Evolutionary conservation across 2,797 vertebrate species (phyloP), one percentile per base, ranked within the genome.

Genomic region (Yasuhikotakia modesta): DNA sequence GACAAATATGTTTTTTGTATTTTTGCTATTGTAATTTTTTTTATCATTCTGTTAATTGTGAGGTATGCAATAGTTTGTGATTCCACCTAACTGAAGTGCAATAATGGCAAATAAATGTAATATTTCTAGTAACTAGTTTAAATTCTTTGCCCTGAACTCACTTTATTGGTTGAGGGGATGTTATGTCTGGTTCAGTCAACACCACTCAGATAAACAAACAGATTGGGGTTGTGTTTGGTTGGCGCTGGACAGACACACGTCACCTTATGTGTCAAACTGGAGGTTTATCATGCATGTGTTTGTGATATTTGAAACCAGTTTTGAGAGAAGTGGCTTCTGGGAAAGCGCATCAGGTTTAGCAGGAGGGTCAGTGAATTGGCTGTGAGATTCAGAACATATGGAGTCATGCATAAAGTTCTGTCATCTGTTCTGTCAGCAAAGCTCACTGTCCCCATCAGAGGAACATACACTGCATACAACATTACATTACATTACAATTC

Each of bases 351-450:
- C 39, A 63, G 32, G 53, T 66, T 72, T 53, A 79, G 46, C 35
- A 17, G 11, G 4, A 66, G 45, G 21, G 43, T 7, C 67, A 67
- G 68, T 39, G 19, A 71, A 11, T 60, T 70, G 52, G 46, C 63
- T 32, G 27, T 10, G 57, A 27, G 68, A 60, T 50, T 52, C 67
- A 80, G 57, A 70, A 46, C 22, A 55, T 70, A 65, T 7, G 63
- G 64, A 77, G 35, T 55, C 46, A 76, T 12, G 19, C 35, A 16
- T 65, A 14, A 57, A 53, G 46, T 70, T 52, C 57, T 14, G 19
- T 63, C 30, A 74, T 75, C 61, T 61, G 72, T 74, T 60, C 24
- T 60, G 72, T 68, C 19, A 73, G 5, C 13, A 30, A 21, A 64
- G 39, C 78, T 60, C 46, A 70, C 52, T 43, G 14, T 73, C 71